phyloP scores from a whole-genome alignment of 2,797 vertebrate genomes.

The Mastacembelus armatus region DNA sequence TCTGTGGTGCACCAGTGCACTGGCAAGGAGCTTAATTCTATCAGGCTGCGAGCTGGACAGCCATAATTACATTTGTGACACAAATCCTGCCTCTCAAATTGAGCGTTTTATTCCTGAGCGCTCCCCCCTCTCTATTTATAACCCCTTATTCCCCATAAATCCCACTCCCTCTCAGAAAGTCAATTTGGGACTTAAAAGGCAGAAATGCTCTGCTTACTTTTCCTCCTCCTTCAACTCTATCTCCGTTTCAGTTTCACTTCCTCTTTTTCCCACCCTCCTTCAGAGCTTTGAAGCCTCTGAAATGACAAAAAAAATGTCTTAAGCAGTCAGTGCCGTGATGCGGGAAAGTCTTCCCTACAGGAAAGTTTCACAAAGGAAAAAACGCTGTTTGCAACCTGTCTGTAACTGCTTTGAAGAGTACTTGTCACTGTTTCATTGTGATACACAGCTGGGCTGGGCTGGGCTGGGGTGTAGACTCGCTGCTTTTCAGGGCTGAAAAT shows the following conservation, averaged over 20 bases:
- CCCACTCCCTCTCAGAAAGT: constrained; percentile 80
- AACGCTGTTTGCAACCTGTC: constrained; percentile 21
- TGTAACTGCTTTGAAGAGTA: constrained; percentile 31
- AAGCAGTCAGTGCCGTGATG: constrained; percentile 44
- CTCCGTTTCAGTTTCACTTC: constrained; percentile 44
- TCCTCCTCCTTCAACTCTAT: constrained; percentile 34
- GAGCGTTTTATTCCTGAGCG: constrained; percentile 81
- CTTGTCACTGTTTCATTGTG: constrained; percentile 18
- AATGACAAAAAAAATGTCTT: constrained; percentile 47
- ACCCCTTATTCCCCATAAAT: constrained; percentile 81
- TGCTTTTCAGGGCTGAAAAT: neutral
- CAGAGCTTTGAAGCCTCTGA: constrained; percentile 62
- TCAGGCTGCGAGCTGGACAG: constrained; percentile 80
- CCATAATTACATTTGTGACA: constrained; percentile 86
- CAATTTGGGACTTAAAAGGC: constrained; percentile 82
- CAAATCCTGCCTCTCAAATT: constrained; percentile 85
- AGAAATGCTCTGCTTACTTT: constrained; percentile 58
- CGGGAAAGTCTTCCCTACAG: constrained; percentile 49
- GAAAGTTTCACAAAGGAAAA: constrained; percentile 46
- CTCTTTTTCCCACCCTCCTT: constrained; percentile 15
- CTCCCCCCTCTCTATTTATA: constrained; percentile 79
- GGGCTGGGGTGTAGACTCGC: neutral
- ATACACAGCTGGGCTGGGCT: neutral
- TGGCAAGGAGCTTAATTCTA: constrained; percentile 82
- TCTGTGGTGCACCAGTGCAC: constrained; percentile 51